A percentile compares a stretch with the other conserved stretches of the same genome.
Evolutionary conservation across 2,113 vertebrate species (phyloP).

Genomic region (Cyrtonyx montezumae): DNA sequence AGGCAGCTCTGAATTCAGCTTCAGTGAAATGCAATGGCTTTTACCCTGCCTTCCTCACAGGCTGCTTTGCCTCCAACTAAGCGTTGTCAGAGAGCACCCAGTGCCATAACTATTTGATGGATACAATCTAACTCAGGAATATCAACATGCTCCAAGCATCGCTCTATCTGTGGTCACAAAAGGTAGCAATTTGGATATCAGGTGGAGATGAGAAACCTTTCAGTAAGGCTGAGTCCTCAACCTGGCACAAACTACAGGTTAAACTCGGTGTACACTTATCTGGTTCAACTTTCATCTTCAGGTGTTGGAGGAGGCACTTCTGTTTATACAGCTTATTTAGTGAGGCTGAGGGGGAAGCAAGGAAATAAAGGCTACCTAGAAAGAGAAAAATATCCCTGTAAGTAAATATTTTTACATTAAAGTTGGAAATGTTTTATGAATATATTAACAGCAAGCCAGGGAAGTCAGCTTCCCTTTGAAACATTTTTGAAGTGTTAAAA

Average conservation of each 20-base stretch:
- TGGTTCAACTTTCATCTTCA: not conserved
- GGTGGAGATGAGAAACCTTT: not conserved
- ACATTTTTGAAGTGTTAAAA: slow-evolving; percentile 20
- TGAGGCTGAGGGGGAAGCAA: not conserved
- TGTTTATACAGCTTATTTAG: not conserved
- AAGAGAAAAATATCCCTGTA: not conserved
- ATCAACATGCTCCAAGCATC: not conserved
- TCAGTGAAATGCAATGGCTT: slow-evolving; percentile 3
- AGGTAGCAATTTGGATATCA: not conserved
- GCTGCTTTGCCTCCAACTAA: accelerated
- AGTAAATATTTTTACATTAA: not conserved
- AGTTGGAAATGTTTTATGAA: not conserved
- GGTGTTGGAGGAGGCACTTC: not conserved
- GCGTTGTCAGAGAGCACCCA: not conserved
- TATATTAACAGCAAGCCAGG: not conserved
- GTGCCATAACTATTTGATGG: not conserved
- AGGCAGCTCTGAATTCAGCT: slow-evolving; percentile 3
- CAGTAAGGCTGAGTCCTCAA: not conserved
- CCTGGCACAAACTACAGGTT: not conserved
- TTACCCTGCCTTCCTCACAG: not conserved
- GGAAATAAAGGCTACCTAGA: not conserved
- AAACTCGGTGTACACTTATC: slow-evolving; percentile 18
- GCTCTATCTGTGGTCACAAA: not conserved
- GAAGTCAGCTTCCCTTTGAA: not conserved
- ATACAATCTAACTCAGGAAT: not conserved